Evolutionary conservation across 2,888 invertebrate species (phyloP), one percentile per base, ranked within the genome.

Genomic region (Ophioninae sp.): DNA sequence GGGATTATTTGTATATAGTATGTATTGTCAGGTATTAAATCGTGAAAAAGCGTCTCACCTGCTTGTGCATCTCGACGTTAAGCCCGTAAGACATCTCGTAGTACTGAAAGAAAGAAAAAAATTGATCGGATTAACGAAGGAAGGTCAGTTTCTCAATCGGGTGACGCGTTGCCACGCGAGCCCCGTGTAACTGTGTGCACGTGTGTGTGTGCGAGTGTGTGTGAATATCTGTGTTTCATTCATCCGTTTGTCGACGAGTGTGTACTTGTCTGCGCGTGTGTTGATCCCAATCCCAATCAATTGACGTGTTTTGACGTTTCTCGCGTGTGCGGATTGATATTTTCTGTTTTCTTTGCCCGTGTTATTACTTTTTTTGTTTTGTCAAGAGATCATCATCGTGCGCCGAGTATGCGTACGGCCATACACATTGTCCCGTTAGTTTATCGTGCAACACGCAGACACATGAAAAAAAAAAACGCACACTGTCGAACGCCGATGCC

Each of bases 61-160:
- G 98, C 95, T 98, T 98, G 94, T 98, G 98, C 97, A 98, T 98
- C 95, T 99, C 99, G 93, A 98, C 98, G 94, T 98, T 98, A 94
- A 98, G 96, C 91, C 98, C 98, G 94, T 98, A 98, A 81, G 98
- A 98, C 98, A 98, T 98, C 95, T 99, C 99, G 95, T 98, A 98
- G 94, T 98, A 98, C 98, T 98, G 96, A 91, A 97, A 97, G 94
- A 85, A 88, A 82, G 88, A 87, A 85, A 86, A 80, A 82, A 82
- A 59, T 74, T 75, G 6, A 76, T 65, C 39, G 44, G 56, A 79
- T 79, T 81, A 84, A 79, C 72, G 68, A 57, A 67, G 37, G 23
- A 67, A 56, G 67, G n/a, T 57, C 41, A 20, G 65, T 79, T 61
- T 64, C 20, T 72, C 8, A 61, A 37, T 76, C 61, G 75, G 79